Evolutionary conservation across 2,888 invertebrate species (phyloP), one percentile per base, ranked within the genome.

Genomic region (Dynastes grantii): DNA sequence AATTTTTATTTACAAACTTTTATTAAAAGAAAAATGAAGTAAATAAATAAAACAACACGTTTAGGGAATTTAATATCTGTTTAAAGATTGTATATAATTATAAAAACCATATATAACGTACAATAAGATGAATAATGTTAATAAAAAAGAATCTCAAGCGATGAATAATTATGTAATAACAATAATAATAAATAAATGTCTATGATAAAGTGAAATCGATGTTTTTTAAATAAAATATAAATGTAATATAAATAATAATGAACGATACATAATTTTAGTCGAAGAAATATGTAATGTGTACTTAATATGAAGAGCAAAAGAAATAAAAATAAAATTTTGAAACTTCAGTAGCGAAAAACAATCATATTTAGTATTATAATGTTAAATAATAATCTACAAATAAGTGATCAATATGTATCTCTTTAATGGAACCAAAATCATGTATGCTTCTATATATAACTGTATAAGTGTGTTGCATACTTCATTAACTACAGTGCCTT

Each of bases 301-400:
- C 58, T 63, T 76, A 76, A 63, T 40, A 5, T 37, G n/a, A 61
- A 32, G 40, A 61, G 22, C 51, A 53, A 58, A 11, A 58, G 53
- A 73, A 37, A 29, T 32, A 37, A 73, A 1, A 32, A 71, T 45
- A 9, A 49, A 64, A 78, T 63, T 73, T 61, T 61, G 37, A 53
- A 49, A 55, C 32, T 49, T 68, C 80, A 79, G 82, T 83, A 83
- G 83, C 83, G 83, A 82, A 75, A 82, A 81, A 82, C 83, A 83
- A 83, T 83, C 83, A 83, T 82, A 70, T 6, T 37, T 37, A 9
- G 49, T 63, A 49, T n/a, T 29, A 76, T 45, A 27, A 71, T 51
- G 16, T 29, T 8, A 71, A 53, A 16, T 51, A 71, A 63, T 63
- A 32, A 37, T 37, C 32, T 63, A 63, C 29, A 68, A 51, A 51